Evolutionary conservation across 1,140 invertebrate species (phyloP), one percentile per base, ranked within the genome.

Genomic region (Zaprionus ornatus): DNA sequence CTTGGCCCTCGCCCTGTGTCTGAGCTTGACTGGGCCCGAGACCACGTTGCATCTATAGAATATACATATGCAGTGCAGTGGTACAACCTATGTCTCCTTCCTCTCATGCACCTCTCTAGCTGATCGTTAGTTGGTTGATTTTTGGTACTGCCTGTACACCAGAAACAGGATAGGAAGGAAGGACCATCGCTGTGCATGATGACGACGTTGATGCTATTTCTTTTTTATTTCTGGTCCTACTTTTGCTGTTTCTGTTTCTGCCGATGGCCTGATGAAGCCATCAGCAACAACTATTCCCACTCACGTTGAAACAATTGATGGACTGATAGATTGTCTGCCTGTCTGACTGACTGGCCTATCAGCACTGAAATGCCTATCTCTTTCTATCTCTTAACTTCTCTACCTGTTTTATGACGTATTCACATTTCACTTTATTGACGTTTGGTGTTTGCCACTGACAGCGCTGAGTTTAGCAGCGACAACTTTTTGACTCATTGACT

Each of bases 231-330:
- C 12, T 32, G 29, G 27, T 40, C 13, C 19, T 40, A 29, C 52
- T 63, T 35, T 52, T 19, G 17, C 19, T 50, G 10, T 42, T 66
- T 50, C 19, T 72, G 54, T 40, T 65, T 59, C 57, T 68, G 69
- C 65, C 61, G 66, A 25, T 74, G 59, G 59, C 25, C 69, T 74
- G 75, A 80, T 70, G 66, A 74, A 70, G 66, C 57, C 66, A 71
- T 74, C 75, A 69, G 60, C 48, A 72, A 68, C 52, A 69, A 64
- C 59, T 74, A 66, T 62, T 74, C 65, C 45, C 74, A 68, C 80
- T 75, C 60, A 78, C 79, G 76, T 71, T 79, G 79, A 78, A 77
- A 81, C 78, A 81, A 69, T 78, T 81, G 78, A 85, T 72, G 66
- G 66, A 79, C 66, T 50, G 45, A 50, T 50, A 50, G 45, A 23